Evolutionary conservation across 2,888 invertebrate species (phyloP).

Genomic region (Himalopsyche anomala): DNA sequence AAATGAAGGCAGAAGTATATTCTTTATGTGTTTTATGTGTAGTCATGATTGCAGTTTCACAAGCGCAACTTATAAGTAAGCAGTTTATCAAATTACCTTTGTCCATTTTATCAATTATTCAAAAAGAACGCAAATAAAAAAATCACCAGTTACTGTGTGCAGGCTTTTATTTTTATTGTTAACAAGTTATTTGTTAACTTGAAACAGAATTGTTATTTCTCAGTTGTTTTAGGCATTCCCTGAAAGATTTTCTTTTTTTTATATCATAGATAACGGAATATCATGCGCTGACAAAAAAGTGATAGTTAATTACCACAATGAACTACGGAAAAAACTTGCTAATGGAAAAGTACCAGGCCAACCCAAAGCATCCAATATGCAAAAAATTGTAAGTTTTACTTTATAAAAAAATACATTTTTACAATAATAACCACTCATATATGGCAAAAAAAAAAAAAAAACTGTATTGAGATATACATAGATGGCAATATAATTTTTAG

Average conservation of each 20-base stretch:
- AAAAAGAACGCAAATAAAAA: no score
- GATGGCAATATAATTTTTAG: no score
- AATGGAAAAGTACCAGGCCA: constrained; percentile 49
- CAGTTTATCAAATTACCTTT: no score
- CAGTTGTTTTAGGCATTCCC: no score
- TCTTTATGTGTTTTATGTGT: not conserved
- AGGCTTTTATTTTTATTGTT: no score
- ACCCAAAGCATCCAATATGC: constrained; percentile 61
- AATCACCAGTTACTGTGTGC: no score
- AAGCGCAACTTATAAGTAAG: not conserved
- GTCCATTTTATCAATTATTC: no score
- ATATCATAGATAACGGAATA: constrained; percentile 41
- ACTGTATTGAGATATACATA: no score
- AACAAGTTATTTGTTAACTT: no score
- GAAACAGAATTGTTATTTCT: no score
- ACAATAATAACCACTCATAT: not conserved
- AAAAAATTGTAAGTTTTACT: constrained; percentile 47
- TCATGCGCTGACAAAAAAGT: constrained; percentile 50
- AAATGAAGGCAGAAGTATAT: not conserved
- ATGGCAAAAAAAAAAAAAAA: no score
- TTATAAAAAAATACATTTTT: not conserved
- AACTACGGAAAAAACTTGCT: constrained; percentile 48
- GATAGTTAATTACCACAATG: constrained; percentile 55
- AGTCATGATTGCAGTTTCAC: not conserved
- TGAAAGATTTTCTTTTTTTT: not conserved